Base-by-base conservation (phyloP, 2,888 invertebrate genomes). In the Ectobius pallidus region DNA sequence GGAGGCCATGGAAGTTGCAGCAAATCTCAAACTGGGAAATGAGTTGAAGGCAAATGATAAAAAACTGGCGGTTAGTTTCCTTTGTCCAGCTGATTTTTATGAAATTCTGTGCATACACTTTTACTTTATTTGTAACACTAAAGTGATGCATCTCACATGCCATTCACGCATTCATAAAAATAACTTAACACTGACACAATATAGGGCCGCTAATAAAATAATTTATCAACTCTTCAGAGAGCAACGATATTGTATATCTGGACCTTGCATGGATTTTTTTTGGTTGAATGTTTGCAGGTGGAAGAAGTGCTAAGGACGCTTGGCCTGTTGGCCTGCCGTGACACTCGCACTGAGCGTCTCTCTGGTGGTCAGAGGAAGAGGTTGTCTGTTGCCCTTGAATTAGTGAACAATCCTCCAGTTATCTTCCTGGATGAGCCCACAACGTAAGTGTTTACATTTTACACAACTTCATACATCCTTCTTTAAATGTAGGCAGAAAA, bases 401-500 rank as follows among this genome's bases (percentile, higher is more conserved):
- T 94, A 71, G 92, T 94, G 76, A 93, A 91, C 83, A 94, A 94
- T 81, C 94, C 93, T 11, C 92, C 93, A 0, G 88, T 93, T 46
- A 91, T 93, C 81, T 93, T 93, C 81, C 84, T 93, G 77, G 93
- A 93, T 81, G 93, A 93, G 81, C 93, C 93, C 25, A 93, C 93
- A 2, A 91, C 91, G 93, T 92, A 82, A 87, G 87, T 84, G 2
- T 16, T n/a, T 49, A 7, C 9, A n/a, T n/a, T n/a, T n/a, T n/a
- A n/a, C n/a, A n/a, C n/a, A n/a, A n/a, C n/a, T n/a, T n/a, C n/a
- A n/a, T n/a, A n/a, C n/a, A n/a, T n/a, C n/a, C n/a, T n/a, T n/a
- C n/a, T n/a, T n/a, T n/a, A n/a, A n/a, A n/a, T n/a, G n/a, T n/a
- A n/a, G n/a, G n/a, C n/a, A n/a, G n/a, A n/a, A n/a, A n/a, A n/a